Base-by-base conservation (phyloP, 2,888 invertebrate species). In the Lepidocyrtinus sp. region DNA sequence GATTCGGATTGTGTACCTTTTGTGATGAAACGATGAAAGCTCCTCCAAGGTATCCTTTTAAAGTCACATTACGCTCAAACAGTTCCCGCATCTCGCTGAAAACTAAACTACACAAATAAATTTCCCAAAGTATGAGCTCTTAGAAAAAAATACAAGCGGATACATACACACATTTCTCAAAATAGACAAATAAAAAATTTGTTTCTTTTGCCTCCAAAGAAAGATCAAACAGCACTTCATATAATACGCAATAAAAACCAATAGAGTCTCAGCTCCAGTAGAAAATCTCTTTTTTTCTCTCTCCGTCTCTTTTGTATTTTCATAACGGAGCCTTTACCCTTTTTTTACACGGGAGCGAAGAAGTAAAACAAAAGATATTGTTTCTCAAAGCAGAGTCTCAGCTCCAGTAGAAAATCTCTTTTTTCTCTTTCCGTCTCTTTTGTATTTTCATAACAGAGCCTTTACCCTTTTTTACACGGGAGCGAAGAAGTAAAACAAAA, bases 51-150 rank as follows among this genome's bases (percentile, higher is more conserved):
- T 63, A 70, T 74, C 59, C 70, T 69, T 79, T 64, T 74, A 62
- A 67, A 76, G 74, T 65, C 50, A 1, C 22, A 9, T n/a, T 19
- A 12, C 50, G 50, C 26, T 22, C 63, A 74, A 78, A 78, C 50
- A 50, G 17, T 50, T 50, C 64, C n/a, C n/a, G n/a, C n/a, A n/a
- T 68, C 69, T 73, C 50, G 69, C 79, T 70, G 69, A 79, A 74
- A 79, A 74, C 74, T 25, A 64, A 26, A n/a, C 61, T 26, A 17
- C 15, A 68, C 50, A 78, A 68, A 59, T 61, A 45, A 77, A 27
- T 9, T 46, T 64, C 46, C 45, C 36, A 75, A 63, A 71, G n/a
- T 62, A 63, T 79, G 80, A 75, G 70, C 59, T 79, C 63, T 19
- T 74, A 65, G 50, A 25, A 9, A 69, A 72, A 7, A 59, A n/a